These are phyloP conservation scores for Agrochola litura DNA, from an alignment of 2,888 invertebrate genomes.

Conservation along the genomic window DNA sequence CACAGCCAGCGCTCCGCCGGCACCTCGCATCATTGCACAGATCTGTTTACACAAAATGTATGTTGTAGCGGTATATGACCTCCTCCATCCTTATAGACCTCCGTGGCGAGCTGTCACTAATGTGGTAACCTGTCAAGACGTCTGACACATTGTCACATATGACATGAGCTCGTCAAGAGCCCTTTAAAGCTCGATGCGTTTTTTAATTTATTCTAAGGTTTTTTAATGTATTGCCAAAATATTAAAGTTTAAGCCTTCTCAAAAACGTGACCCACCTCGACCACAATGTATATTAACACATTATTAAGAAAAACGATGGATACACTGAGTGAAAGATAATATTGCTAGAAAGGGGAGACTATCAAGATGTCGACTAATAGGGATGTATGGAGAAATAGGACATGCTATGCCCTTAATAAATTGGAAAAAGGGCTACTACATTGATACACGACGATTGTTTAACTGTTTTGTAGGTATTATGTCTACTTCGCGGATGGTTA, in stretches of 20 bases:
- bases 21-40: conserved; percentile 79
- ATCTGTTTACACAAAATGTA: conserved; percentile 24
- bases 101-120: background rate
- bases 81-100: background rate
- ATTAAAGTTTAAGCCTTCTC: background rate
- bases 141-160: background rate
- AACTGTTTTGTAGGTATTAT: background rate
- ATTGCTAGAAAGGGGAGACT: background rate
- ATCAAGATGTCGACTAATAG: background rate
- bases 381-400: background rate
- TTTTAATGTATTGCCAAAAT: too few species aligned
- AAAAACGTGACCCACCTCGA: background rate
- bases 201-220: too few species aligned
- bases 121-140: background rate
- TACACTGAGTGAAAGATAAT: background rate
- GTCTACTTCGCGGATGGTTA: background rate
- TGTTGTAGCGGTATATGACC: background rate
- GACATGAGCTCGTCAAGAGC: background rate
- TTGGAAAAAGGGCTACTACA: background rate
- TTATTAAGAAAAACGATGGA: background rate
- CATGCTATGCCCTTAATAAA: background rate
- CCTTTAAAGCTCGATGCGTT: background rate
- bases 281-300: background rate
- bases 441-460: background rate
- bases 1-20: conserved; percentile 79